A percentile compares a stretch with the other conserved stretches of the same genome.
These are phyloP conservation scores for Listrodromus nycthemerus DNA, from an alignment of 2,888 invertebrate species.

Conservation along the genomic window DNA sequence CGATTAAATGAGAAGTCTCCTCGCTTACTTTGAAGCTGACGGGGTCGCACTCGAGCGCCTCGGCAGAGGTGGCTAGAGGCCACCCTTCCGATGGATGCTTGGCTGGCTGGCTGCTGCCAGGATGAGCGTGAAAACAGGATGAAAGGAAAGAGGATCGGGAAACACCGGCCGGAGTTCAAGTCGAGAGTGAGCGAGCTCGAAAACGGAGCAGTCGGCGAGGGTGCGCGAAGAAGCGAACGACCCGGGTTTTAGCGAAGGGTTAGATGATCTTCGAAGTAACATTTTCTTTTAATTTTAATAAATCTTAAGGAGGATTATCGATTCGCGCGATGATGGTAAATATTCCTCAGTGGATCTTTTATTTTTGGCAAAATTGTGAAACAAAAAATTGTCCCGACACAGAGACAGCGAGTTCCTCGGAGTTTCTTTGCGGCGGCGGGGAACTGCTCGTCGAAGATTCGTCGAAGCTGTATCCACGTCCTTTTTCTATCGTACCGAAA, in stretches of 20 bases:
- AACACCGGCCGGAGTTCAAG: neutral
- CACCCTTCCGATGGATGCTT: constrained; percentile 37
- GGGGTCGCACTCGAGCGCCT: constrained; percentile 36
- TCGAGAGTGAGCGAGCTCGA: constrained; percentile 33
- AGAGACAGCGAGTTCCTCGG: neutral
- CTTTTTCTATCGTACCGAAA: constrained; percentile 77
- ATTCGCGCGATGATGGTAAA: constrained; percentile 54
- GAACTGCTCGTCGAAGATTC: constrained; percentile 54
- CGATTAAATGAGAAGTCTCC: constrained; percentile 80
- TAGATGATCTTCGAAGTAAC: constrained; percentile 75
- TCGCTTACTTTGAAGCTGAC: constrained; percentile 74
- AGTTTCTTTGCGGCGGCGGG: neutral
- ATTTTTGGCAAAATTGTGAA: neutral
- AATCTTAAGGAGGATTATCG: constrained; percentile 79
- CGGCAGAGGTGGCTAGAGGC: constrained; percentile 50
- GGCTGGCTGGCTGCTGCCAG: constrained; percentile 46
- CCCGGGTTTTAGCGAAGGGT: constrained; percentile 75
- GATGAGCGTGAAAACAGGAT: constrained; percentile 62
- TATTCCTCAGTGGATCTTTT: neutral
- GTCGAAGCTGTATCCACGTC: constrained; percentile 58
- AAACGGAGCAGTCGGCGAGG: constrained; percentile 43
- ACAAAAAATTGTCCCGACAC: neutral
- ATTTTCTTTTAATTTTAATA: constrained; percentile 74
- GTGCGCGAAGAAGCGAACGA: constrained; percentile 66
- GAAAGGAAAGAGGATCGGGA: constrained; percentile 24